phyloP scores from a whole-genome alignment of 2,797 vertebrate genomes.

The Poecilia gillii region DNA sequence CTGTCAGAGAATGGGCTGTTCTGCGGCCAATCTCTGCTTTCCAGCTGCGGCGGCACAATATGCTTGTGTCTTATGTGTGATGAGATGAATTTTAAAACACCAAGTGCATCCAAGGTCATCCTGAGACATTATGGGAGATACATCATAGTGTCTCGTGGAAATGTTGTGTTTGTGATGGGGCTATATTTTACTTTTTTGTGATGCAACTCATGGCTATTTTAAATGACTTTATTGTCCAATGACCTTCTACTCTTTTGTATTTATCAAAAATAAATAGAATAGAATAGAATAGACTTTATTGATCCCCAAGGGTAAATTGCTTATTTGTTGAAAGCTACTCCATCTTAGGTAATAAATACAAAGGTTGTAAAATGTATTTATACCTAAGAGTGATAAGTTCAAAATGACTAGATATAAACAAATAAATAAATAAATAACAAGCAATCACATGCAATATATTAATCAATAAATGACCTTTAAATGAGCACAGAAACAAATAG shows the following conservation, averaged over 20 bases:
- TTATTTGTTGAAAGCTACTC: too few relatives aligned
- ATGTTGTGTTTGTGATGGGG: conserved; percentile 1
- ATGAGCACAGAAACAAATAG: too few relatives aligned
- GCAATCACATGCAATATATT: too few relatives aligned
- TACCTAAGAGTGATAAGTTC: too few relatives aligned
- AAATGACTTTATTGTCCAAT: background rate
- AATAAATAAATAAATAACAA: too few relatives aligned
- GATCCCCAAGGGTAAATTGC: too few relatives aligned
- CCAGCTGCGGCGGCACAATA: conserved; percentile 37
- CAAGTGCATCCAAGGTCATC: conserved; percentile 13
- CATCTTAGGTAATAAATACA: too few relatives aligned
- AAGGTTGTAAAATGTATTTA: too few relatives aligned
- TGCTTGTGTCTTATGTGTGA: conserved; percentile 27
- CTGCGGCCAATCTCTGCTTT: conserved; percentile 39
- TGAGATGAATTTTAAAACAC: conserved; percentile 17
- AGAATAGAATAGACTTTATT: too few relatives aligned
- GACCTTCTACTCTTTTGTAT: too few relatives aligned
- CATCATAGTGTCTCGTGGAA: conserved; percentile 8
- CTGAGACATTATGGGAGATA: background rate
- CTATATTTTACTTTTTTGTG: background rate
- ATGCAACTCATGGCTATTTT: background rate
- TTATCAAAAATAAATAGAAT: background rate
- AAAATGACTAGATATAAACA: too few relatives aligned
- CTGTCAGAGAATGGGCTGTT: conserved; percentile 48
- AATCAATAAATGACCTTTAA: too few relatives aligned